A percentile compares a stretch with the other conserved stretches of the same genome.
Conservation (phyloP, 2,797 vertebrate species). For the Mastacembelus armatus region DNA sequence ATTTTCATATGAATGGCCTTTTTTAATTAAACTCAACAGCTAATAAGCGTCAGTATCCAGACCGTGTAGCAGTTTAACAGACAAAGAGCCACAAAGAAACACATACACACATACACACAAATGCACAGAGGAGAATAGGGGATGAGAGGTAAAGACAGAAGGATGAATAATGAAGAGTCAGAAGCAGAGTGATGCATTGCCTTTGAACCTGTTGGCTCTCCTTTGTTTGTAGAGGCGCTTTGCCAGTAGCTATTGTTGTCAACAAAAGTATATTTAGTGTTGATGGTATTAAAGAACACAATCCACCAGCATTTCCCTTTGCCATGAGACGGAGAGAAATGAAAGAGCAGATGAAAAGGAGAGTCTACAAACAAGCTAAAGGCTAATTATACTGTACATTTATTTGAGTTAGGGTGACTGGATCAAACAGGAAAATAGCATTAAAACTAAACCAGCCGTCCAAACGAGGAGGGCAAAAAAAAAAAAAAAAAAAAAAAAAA, state of each 20-base stretch:
- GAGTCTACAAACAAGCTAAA: conserved; percentile 71
- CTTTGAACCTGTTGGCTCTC: conserved; percentile 87
- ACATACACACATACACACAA: conserved; percentile 41
- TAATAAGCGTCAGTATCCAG: conserved; percentile 90
- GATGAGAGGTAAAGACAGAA: conserved; percentile 80
- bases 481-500: no score
- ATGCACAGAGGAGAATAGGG: conserved; percentile 62
- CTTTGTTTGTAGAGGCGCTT: conserved; percentile 81
- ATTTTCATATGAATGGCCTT: conserved; percentile 92
- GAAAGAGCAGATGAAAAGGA: conserved; percentile 77
- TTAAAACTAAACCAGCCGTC: conserved; percentile 51
- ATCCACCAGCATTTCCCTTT: conserved; percentile 69
- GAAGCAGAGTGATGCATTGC: conserved; percentile 81
- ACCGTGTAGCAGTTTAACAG: conserved; percentile 88
- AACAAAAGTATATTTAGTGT: conserved; percentile 84
- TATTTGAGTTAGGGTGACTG: conserved; percentile 56
- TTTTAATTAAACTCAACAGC: conserved; percentile 91
- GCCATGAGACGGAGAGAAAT: conserved; percentile 70
- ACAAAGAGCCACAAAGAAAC: conserved; percentile 84
- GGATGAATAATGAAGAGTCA: conserved; percentile 83
- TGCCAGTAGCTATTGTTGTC: conserved; percentile 85
- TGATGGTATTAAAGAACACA: conserved; percentile 83
- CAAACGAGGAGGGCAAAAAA: conserved; percentile 47
- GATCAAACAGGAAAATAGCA: conserved; percentile 67
- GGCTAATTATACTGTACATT: conserved; percentile 74